A percentile compares a stretch with the other conserved stretches of the same genome.
phyloP scores from a whole-genome alignment of 2,113 vertebrate genomes.

The Donacobius atricapilla region DNA sequence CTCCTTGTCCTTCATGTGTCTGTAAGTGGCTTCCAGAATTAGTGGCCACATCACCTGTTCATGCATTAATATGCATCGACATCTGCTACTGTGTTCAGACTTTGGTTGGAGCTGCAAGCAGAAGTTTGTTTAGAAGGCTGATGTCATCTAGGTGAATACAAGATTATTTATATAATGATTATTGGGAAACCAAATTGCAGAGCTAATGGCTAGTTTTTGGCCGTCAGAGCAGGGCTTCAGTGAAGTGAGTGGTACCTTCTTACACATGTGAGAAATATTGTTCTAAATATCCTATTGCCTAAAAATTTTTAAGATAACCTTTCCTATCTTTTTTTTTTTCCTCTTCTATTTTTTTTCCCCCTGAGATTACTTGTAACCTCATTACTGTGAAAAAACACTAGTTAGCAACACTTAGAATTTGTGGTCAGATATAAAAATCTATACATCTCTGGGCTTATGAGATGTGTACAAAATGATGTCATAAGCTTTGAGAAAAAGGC shows the following conservation, averaged over 20 bases:
- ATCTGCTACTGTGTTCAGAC: conserved; percentile 1
- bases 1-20: neutral
- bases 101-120: neutral
- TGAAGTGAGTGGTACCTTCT: neutral
- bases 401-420: neutral
- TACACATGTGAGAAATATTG: neutral
- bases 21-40: neutral
- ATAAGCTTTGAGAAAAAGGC: neutral
- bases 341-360: neutral
- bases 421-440: neutral
- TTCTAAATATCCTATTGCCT: neutral
- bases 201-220: neutral
- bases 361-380: neutral
- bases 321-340: neutral
- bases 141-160: neutral
- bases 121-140: conserved; percentile 10
- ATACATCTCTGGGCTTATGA: neutral
- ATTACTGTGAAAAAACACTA: neutral
- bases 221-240: neutral
- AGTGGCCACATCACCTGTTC: neutral
- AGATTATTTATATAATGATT: conserved; percentile 14
- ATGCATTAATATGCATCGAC: neutral
- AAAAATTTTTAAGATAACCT: neutral
- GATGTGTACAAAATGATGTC: neutral
- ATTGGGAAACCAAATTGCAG: neutral